Percentiles rank a stretch among this genome's conserved stretches.
phyloP scores from a whole-genome alignment of 2,113 vertebrate genomes.

The Phalacrocorax brasilianus region DNA sequence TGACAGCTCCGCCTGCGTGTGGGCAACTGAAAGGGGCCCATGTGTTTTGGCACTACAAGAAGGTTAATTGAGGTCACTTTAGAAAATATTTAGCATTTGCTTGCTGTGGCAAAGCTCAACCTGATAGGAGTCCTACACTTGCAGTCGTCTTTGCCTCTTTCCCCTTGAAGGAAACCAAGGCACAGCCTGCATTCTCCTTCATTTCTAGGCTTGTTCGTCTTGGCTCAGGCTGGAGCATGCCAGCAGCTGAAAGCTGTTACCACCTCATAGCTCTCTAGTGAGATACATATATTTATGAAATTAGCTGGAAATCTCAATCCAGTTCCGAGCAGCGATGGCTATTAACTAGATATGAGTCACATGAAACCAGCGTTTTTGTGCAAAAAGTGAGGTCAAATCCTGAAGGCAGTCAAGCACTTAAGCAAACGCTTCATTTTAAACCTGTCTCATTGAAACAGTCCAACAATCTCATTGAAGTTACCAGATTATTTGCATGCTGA shows the following conservation, averaged over 20 bases:
- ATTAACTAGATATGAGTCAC: not conserved
- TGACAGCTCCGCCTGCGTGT: not conserved
- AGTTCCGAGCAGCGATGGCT: not conserved
- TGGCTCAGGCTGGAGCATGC: not conserved
- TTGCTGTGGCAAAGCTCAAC: not conserved
- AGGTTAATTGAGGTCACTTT: not conserved
- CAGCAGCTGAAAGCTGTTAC: not conserved
- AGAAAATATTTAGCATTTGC: not conserved
- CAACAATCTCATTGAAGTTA: not conserved
- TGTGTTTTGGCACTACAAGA: not conserved
- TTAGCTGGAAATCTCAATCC: not conserved
- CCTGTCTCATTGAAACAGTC: not conserved
- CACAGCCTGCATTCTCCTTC: not conserved
- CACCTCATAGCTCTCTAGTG: not conserved
- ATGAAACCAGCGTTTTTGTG: not conserved
- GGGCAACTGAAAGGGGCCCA: not conserved
- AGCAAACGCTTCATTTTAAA: not conserved
- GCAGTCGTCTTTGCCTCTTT: not conserved
- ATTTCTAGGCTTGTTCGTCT: not conserved
- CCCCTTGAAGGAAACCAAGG: not conserved
- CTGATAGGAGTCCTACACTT: not conserved
- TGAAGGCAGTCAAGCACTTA: not conserved
- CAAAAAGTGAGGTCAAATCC: not conserved
- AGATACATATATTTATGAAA: not conserved
- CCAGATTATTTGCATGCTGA: not conserved